Conservation (phyloP, 2,797 vertebrate genomes). For the Pangasius djambal region DNA sequence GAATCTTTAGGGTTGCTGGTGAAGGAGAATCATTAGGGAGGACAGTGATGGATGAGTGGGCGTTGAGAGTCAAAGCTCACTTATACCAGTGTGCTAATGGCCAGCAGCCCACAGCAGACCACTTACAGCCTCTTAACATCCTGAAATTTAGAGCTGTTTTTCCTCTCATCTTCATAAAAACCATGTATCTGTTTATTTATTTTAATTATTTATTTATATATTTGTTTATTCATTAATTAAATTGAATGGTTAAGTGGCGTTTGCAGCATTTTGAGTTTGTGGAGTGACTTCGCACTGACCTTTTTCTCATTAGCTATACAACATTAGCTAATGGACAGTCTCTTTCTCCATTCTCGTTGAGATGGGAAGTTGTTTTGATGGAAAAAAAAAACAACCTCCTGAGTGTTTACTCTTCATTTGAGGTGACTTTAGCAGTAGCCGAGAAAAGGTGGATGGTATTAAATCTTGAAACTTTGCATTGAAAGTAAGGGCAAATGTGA, state of each 20-base stretch:
- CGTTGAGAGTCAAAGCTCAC: constrained; percentile 24
- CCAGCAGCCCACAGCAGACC: constrained; percentile 9
- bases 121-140: constrained; percentile 16
- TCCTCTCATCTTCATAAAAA: not conserved
- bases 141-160: not conserved
- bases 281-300: constrained; percentile 17
- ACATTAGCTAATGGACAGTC: constrained; percentile 36
- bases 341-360: not conserved
- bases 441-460: not conserved
- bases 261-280: constrained; percentile 16
- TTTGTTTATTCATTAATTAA: constrained; percentile 19
- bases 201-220: constrained; percentile 6
- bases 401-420: constrained; percentile 18
- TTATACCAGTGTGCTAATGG: constrained; percentile 1
- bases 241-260: constrained; percentile 26
- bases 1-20: not conserved
- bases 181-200: not conserved
- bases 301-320: constrained; percentile 13
- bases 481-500: not conserved
- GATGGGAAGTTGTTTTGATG: constrained; percentile 28
- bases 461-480: not conserved
- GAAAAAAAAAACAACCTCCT: not conserved
- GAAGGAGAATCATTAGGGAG: constrained; percentile 18
- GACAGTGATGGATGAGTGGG: constrained; percentile 20
- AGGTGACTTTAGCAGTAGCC: not conserved